Conservation (phyloP, 2,113 vertebrate species). For the Lasiurus borealis region DNA sequence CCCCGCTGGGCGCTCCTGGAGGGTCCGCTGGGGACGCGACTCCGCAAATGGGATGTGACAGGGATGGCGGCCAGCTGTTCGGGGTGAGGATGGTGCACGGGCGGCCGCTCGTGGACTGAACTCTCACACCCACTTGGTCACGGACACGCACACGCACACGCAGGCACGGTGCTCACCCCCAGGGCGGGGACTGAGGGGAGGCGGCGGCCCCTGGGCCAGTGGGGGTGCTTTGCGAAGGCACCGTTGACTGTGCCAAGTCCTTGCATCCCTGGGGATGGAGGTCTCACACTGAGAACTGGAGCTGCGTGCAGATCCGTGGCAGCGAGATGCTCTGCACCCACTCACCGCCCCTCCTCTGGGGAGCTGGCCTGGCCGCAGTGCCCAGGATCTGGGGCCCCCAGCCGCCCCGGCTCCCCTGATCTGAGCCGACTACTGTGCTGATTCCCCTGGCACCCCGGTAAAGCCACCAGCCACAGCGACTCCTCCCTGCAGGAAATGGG, state of each 20-base stretch:
- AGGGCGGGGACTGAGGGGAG: accelerated
- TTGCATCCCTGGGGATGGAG: accelerated
- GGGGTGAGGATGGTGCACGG: constrained; percentile 47
- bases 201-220: background rate
- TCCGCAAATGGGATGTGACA: constrained; percentile 87
- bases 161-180: no score
- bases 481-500: background rate
- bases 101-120: accelerated
- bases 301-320: accelerated
- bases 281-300: background rate
- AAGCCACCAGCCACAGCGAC: background rate
- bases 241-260: background rate
- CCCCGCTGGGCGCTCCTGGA: constrained; percentile 25
- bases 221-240: background rate
- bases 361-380: background rate
- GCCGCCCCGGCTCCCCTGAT: accelerated
- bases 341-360: background rate
- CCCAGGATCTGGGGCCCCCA: background rate
- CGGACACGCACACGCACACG: background rate
- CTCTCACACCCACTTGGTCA: background rate
- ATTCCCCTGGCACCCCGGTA: background rate
- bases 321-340: accelerated
- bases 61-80: constrained; percentile 85
- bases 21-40: constrained; percentile 54
- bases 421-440: background rate